Base-by-base conservation (phyloP, 2,888 invertebrate species). In the Platypus cylindrus region DNA sequence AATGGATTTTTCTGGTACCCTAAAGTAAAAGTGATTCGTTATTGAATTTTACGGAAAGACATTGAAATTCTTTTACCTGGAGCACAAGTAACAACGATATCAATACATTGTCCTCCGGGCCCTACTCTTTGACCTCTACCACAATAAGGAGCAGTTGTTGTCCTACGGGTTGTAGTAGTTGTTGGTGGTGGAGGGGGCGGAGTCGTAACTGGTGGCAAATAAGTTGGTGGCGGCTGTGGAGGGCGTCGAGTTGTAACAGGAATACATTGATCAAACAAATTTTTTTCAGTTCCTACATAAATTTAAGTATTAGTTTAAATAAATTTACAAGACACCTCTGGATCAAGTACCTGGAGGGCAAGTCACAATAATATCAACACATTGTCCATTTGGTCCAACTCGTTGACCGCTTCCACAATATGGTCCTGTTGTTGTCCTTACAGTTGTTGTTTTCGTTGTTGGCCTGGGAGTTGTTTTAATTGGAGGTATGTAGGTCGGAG, bases 61-160 rank as follows among this genome's bases (percentile, higher is more conserved):
- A 17, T 20, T 20, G 5, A 11, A 11, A 18, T 3, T 5, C 8
- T 20, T 20, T 20, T 27, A 27, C 27, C 32, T 3, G 18, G 33
- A 8, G 33, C 17, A 13, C 26, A 26, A 2, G 23, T 23, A 11
- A 27, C 27, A 5, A 20, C 9, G 14, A 31, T 20, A 4, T 27
- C 27, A 14, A 27, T 27, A 25, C 45, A 46, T 17, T 31, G 23
- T 32, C 46, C 46, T 26, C 38, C 37, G 7, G 40, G 40, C 12
- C 32, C 32, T 23, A 22, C 29, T 9, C 34, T 14, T 16, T 34
- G 28, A 7, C 44, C 45, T 11, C 20, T 17, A 9, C 39, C 36
- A 36, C 46, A 46, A 20, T 36, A 34, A 24, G 35, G 42, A 34
- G 17, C 15, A 2, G 34, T 26, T 9, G 37, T 37, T 8, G 31